Evolutionary conservation across 1,140 invertebrate species (phyloP), one percentile per base, ranked within the genome.

Genomic region (Trypoxylus dichotomus): DNA sequence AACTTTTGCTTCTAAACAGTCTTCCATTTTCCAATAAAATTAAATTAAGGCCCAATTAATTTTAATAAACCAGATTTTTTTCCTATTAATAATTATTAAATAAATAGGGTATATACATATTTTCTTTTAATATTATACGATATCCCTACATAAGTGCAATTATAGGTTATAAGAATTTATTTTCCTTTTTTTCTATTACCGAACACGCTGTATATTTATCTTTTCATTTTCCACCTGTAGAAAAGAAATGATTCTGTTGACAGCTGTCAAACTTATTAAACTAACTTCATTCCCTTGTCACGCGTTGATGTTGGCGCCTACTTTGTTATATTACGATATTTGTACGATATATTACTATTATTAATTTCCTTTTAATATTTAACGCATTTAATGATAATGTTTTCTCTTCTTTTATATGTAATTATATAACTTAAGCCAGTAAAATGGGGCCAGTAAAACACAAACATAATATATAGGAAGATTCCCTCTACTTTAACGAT

Each of bases 341-440:
- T n/a, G n/a, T n/a, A n/a, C n/a, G n/a, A n/a, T n/a, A n/a, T n/a
- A n/a, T n/a, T n/a, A n/a, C n/a, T n/a, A n/a, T n/a, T n/a, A n/a
- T n/a, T 54, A 19, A 54, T 19, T 54, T 54, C 7, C 0, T 54
- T 54, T 54, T 54, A 54, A 54, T 54, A n/a, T 54, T 54, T 37
- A 37, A 7, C 32, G 32, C 7, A 37, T 37, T 37, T 37, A 32
- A 37, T 8, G 32, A 37, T 37, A 37, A 37, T 32, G 2, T 47
- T 47, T n/a, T 54, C 15, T 19, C 19, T 27, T 68, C 24, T 68
- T 68, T 68, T 68, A 63, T 68, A 29, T 29, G 27, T 68, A 68
- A 68, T 29, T 68, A 68, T 68, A 68, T 54, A 68, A 68, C 60
- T 68, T 68, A 68, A 27, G 60, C 60, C 60, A 68, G 60, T 68